Evolutionary conservation across 2,113 vertebrate genomes (phyloP), one percentile per base, ranked within the genome.

Genomic region (Phocoena phocoena): DNA sequence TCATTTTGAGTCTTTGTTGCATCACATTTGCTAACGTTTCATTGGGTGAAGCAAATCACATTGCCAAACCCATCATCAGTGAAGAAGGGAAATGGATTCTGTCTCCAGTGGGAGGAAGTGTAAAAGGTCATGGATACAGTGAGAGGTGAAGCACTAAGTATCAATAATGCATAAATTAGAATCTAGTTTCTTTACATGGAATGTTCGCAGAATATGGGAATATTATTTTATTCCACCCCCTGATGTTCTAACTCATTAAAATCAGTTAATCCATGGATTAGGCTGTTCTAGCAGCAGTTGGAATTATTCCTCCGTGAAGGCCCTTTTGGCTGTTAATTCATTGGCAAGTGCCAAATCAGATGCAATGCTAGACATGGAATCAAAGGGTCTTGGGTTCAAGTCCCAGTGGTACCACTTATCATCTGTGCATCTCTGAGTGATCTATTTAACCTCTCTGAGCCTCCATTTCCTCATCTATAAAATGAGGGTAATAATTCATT

Each of bases 241-340:
- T 73, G 25, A 41, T 95, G 36, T 87, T 86, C 44, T 96, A 74
- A 47, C 67, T 87, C 62, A 70, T 88, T 79, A 33, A 41, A 92
- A 71, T 88, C 62, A 87, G 55, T 93, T 83, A 96, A 83, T 93
- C 71, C 47, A 28, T 77, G 28, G 38, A 77, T 96, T 96, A 82
- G 26, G 28, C 41, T 89, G 12, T 86, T 97, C 38, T 92, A 77
- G 58, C 21, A 60, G 10, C 71, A 92, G 26, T 23, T 89, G 50
- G n/a, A 79, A 7, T 93, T 95, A 70, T 83, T 71, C 28, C n/a
- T 17, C 82, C 68, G 26, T 68, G 62, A 92, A 90, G 20, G 28
- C 33, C 23, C n/a, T 92, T 96, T 94, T 65, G 73, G 12, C 36
- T 96, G 38, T 60, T 90, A 44, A 53, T 47, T 97, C 36, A 67